Conservation (phyloP, 2,797 vertebrate genomes). For the Lithobates sylvaticus region DNA sequence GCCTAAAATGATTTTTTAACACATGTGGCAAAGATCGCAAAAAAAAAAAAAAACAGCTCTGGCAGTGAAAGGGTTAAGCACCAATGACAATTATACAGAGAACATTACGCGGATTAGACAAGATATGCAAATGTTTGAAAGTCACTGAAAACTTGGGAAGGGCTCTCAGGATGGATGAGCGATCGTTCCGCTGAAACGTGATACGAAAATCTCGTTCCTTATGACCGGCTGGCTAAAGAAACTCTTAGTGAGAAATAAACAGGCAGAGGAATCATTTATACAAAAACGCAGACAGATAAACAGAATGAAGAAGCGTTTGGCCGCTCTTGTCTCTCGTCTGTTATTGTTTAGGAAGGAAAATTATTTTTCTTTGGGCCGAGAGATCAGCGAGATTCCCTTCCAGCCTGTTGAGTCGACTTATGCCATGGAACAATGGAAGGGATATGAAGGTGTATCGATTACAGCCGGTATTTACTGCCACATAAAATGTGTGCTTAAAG, state of each 20-base stretch:
- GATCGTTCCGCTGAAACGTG: neutral
- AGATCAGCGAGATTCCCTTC: slow-evolving; percentile 4
- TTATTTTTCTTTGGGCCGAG: slow-evolving; percentile 15
- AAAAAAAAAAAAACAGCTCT: too few relatives aligned
- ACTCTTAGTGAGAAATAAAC: slow-evolving; percentile 48
- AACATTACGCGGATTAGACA: neutral
- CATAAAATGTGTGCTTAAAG: too few relatives aligned
- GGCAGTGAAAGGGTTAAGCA: too few relatives aligned
- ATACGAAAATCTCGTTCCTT: slow-evolving; percentile 15
- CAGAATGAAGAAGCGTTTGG: slow-evolving; percentile 38
- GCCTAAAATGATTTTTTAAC: too few relatives aligned
- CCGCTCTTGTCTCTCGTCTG: slow-evolving; percentile 16
- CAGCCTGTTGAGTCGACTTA: neutral
- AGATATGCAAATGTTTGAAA: neutral
- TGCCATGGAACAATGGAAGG: too few relatives aligned
- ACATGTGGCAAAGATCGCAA: too few relatives aligned
- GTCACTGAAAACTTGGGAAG: neutral
- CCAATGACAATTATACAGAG: neutral
- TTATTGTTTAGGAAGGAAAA: slow-evolving; percentile 26
- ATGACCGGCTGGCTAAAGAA: slow-evolving; percentile 20
- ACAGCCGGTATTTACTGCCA: too few relatives aligned
- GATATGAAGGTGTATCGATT: too few relatives aligned
- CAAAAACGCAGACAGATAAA: slow-evolving; percentile 46
- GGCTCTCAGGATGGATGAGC: neutral
- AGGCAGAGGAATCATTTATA: slow-evolving; percentile 36